phyloP scores from a whole-genome alignment of 2,888 invertebrate species.

The Lacanobia wlatinum region DNA sequence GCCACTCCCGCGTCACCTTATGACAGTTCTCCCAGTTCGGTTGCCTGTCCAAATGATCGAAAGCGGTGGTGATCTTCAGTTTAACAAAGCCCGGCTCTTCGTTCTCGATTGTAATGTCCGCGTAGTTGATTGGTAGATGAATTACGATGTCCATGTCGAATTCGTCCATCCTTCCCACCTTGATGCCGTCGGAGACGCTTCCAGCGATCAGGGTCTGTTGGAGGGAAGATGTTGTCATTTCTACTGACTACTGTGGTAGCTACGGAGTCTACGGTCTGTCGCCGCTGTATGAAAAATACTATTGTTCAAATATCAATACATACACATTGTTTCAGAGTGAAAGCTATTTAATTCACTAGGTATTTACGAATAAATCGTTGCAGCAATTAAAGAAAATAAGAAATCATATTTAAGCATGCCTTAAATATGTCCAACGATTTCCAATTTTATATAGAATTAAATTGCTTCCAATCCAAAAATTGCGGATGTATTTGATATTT shows the following conservation, averaged over 20 bases:
- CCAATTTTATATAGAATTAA: not conserved
- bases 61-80: conserved; percentile 79
- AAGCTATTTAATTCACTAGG: conserved; percentile 13
- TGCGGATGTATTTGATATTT: conserved; percentile 9
- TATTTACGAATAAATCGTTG: conserved; percentile 9
- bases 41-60: conserved; percentile 82
- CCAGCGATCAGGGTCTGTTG: conserved; percentile 87
- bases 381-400: not conserved
- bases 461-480: conserved; percentile 2
- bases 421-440: not conserved
- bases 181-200: conserved; percentile 91
- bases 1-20: conserved; percentile 83
- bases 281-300: conserved; percentile 31
- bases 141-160: conserved; percentile 92
- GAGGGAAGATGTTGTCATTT: not conserved
- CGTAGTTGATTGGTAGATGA: conserved; percentile 86
- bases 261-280: not conserved
- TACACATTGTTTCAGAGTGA: conserved; percentile 17
- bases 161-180: conserved; percentile 91
- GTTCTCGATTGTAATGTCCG: conserved; percentile 81
- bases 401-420: too few species aligned
- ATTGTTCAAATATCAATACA: conserved; percentile 37
- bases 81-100: conserved; percentile 87
- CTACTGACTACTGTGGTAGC: not conserved
- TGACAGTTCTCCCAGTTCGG: conserved; percentile 81